These are phyloP conservation scores for Leptinotarsa defecta DNA, from an alignment of 1,140 invertebrate genomes.

Conservation along the genomic window DNA sequence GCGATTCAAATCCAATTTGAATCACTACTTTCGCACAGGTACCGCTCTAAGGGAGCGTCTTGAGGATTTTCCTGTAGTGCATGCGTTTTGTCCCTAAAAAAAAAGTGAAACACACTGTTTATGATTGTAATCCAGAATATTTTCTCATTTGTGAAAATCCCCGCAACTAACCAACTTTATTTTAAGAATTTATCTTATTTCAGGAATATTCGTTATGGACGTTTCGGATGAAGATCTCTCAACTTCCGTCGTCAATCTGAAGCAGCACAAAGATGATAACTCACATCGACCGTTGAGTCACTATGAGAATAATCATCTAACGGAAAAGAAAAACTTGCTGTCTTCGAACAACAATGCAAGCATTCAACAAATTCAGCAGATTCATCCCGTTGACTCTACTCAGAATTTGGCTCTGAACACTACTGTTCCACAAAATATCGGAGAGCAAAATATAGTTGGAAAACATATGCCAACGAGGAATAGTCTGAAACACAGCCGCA, in stretches of 20 bases:
- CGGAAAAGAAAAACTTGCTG: background rate
- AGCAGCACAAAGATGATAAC: background rate
- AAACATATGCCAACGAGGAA: slow-evolving; percentile 72
- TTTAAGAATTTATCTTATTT: too few relatives aligned
- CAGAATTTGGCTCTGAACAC: slow-evolving; percentile 60
- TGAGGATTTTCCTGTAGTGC: too few relatives aligned
- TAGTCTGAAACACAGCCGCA: slow-evolving; percentile 70
- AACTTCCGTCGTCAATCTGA: background rate
- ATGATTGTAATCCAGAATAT: too few relatives aligned
- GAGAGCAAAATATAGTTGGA: slow-evolving; percentile 64
- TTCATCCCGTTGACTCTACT: slow-evolving; percentile 35
- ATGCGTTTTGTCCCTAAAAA: too few relatives aligned
- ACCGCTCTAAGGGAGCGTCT: too few relatives aligned
- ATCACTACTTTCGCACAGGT: too few relatives aligned
- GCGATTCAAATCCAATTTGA: too few relatives aligned
- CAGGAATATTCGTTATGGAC: background rate
- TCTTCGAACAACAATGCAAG: slow-evolving; percentile 10
- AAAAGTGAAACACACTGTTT: too few relatives aligned
- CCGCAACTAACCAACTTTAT: too few relatives aligned
- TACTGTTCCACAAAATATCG: slow-evolving; percentile 72
- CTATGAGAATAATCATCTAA: slow-evolving; percentile 14
- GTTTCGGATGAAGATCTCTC: background rate
- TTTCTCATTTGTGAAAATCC: too few relatives aligned
- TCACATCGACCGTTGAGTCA: background rate
- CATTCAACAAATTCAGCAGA: slow-evolving; percentile 14